Evolutionary conservation across 2,888 invertebrate species (phyloP), one percentile per base, ranked within the genome.

Genomic region (Perdita meconis): DNA sequence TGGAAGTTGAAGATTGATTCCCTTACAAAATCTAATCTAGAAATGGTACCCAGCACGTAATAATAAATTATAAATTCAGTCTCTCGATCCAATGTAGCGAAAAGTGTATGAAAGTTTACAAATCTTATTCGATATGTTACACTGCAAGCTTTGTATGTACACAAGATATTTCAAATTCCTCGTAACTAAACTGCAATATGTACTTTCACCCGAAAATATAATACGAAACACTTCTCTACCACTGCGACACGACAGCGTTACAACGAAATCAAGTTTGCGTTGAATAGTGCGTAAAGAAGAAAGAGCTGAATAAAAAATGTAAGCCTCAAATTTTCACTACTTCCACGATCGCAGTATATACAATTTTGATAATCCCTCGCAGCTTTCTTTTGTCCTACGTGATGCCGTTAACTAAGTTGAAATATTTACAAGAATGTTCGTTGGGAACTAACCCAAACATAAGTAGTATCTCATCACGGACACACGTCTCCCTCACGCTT

Each of bases 31-130:
- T 71, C 57, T 67, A 79, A 40, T 57, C 68, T 74, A 77, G 42
- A 57, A 70, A 66, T 75, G 61, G 30, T 80, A 84, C 77, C 75
- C 81, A 84, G 78, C 73, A 81, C 77, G 73, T 66, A 68, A 84
- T 64, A 73, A 84, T 77, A 82, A 84, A 74, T 81, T 82, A 81
- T 61, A 55, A n/a, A 36, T 65, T 84, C 84, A 84, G 80, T 84
- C 84, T 84, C 77, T 83, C 68, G 16, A 71, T 72, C 53, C 65
- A 70, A 73, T 59, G 69, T 71, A 61, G 57, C 38, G 36, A 80
- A 67, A 68, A 61, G 59, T 36, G 72, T 63, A 70, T 55, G 78
- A 78, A 74, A 71, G 67, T 70, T 66, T 63, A 64, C 19, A 74
- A 57, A 22, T 36, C 47, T 60, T 47, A 61, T 63, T 30, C 70